Percentiles rank a stretch among this genome's conserved stretches.
Evolutionary conservation across 2,797 vertebrate genomes (phyloP).

Genomic region (Synaphobranchus kaupii): DNA sequence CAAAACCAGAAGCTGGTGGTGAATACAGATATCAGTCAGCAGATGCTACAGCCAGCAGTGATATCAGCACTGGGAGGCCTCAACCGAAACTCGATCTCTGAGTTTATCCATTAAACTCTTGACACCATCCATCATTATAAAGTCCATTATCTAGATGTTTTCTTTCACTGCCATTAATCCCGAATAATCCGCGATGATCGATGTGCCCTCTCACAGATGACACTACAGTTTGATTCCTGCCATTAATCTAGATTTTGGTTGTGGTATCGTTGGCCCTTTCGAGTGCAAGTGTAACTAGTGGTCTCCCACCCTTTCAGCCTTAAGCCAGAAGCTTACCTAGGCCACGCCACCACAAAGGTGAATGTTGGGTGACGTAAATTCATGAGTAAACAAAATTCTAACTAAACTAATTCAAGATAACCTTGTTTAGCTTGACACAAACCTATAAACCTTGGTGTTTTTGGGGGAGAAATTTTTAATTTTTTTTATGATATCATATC

Average conservation of each 20-base stretch:
- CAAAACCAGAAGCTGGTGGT: neutral
- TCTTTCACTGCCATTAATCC: slow-evolving; percentile 82
- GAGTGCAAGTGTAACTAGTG: slow-evolving; percentile 36
- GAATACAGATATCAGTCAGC: neutral
- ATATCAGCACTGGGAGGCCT: neutral
- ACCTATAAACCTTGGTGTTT: neutral
- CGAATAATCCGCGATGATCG: slow-evolving; percentile 74
- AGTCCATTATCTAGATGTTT: slow-evolving; percentile 83
- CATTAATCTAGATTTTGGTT: slow-evolving; percentile 85
- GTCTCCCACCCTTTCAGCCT: slow-evolving; percentile 30
- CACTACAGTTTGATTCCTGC: slow-evolving; percentile 73
- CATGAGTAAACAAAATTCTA: neutral
- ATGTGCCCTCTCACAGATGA: slow-evolving; percentile 75
- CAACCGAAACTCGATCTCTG: slow-evolving; percentile 45
- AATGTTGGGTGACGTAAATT: slow-evolving; percentile 26
- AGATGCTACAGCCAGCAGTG: slow-evolving; percentile 8
- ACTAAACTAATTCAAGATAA: neutral
- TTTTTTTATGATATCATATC: no score
- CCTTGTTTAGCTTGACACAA: neutral
- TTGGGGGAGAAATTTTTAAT: neutral
- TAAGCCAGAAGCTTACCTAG: slow-evolving; percentile 37
- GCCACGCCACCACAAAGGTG: slow-evolving; percentile 34
- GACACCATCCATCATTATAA: slow-evolving; percentile 84
- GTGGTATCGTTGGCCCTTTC: slow-evolving; percentile 72
- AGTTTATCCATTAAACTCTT: slow-evolving; percentile 72